A percentile compares a stretch with the other conserved stretches of the same genome.
phyloP scores from a whole-genome alignment of 2,888 invertebrate species.

The Ophion obscuratus region DNA sequence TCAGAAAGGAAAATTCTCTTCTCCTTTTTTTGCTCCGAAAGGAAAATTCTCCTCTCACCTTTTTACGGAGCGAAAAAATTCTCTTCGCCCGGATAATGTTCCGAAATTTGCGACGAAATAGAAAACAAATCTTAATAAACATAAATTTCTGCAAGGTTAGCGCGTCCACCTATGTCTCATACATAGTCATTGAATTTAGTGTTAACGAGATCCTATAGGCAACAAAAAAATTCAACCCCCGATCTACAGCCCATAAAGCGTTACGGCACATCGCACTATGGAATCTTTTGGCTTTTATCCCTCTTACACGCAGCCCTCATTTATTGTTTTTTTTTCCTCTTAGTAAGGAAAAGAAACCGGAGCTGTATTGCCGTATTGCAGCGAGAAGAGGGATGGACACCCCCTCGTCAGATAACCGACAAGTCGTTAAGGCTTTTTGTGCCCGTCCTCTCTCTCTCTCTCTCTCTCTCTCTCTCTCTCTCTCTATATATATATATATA shows the following conservation, averaged over 20 bases:
- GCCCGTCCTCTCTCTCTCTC: neutral
- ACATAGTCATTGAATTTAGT: neutral
- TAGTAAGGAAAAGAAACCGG: conserved; percentile 43
- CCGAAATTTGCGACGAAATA: neutral
- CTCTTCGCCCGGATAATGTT: too few relatives aligned
- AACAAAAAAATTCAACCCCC: neutral
- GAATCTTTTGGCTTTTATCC: conserved; percentile 34
- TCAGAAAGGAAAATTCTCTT: too few relatives aligned
- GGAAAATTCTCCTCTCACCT: too few relatives aligned
- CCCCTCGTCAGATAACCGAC: conserved; percentile 55
- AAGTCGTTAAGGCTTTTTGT: conserved; percentile 61
- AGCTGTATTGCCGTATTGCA: conserved; percentile 23
- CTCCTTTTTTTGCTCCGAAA: too few relatives aligned
- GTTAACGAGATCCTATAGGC: neutral
- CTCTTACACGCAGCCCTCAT: neutral
- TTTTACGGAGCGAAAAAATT: too few relatives aligned
- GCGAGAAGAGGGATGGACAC: conserved; percentile 27
- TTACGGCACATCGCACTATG: neutral
- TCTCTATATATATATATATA: too few relatives aligned
- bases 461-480: too few relatives aligned
- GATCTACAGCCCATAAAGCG: neutral
- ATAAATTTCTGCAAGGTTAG: too few relatives aligned
- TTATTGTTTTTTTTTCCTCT: conserved; percentile 17
- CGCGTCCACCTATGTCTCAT: neutral
- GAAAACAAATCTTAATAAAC: neutral